Percentiles rank a stretch among this genome's conserved stretches.
These are phyloP conservation scores for Papilio machaon DNA, from an alignment of 1,140 invertebrate genomes.

Conservation along the genomic window DNA sequence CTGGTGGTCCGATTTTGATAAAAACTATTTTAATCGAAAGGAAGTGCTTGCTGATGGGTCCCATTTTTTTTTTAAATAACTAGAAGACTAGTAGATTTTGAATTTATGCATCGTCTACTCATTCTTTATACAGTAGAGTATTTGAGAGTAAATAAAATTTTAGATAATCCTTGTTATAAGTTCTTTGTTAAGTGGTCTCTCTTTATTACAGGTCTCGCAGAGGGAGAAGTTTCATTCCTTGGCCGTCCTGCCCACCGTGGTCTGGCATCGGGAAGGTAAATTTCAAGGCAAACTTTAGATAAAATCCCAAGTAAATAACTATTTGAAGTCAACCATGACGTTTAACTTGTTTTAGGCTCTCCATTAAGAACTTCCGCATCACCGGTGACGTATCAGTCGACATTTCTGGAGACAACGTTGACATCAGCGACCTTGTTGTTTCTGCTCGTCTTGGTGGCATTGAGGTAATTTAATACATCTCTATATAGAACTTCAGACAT, in stretches of 20 bases:
- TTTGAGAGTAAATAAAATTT: no score
- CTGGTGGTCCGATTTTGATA: no score
- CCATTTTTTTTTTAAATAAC: no score
- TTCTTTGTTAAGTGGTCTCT: neutral
- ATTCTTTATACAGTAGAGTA: no score
- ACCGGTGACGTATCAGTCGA: slow-evolving; percentile 6
- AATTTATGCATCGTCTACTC: no score
- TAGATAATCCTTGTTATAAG: neutral
- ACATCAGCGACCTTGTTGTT: neutral
- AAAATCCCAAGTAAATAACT: neutral
- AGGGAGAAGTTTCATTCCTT: neutral
- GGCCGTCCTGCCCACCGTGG: neutral
- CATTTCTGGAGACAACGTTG: neutral
- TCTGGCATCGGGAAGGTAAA: neutral
- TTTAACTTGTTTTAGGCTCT: neutral
- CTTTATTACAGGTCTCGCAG: neutral
- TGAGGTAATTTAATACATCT: neutral
- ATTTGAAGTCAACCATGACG: neutral
- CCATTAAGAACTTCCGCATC: neutral
- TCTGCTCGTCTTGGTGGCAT: neutral
- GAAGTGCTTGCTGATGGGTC: no score
- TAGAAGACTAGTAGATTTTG: no score
- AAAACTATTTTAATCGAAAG: no score
- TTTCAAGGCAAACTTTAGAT: neutral
- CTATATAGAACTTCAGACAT: neutral